Evolutionary conservation across 2,113 vertebrate genomes (phyloP), one percentile per base, ranked within the genome.

Genomic region (Hystrix brachyura): DNA sequence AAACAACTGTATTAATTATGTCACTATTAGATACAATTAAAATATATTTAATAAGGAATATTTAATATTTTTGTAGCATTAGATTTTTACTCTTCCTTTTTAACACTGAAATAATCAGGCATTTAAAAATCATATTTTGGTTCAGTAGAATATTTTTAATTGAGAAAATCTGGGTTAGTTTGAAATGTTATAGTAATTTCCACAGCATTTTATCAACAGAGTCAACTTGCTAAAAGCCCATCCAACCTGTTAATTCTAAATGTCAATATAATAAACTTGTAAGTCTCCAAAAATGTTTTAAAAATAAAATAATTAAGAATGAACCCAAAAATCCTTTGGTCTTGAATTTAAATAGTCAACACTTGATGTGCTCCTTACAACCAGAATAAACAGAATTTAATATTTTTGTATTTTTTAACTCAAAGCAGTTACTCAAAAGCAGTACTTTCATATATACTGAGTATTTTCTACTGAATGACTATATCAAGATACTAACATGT

Each of bases 341-440:
- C 76, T 96, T 94, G 86, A 93, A 95, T 29, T 97, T 87, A 94
- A 97, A 96, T 88, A 89, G 95, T 97, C 71, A 98, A 97, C 59
- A 97, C 53, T 83, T 96, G 71, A 96, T 97, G 81, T 91, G 51
- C 95, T 97, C 98, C 84, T 91, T 94, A 89, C 34, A 94, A 97
- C 51, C 46, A 71, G n/a, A 97, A 55, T 69, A 98, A 97, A 72
- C 67, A 97, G 95, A 96, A 97, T 80, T 98, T 72, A 97, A 98
- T 94, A 95, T 94, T 97, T 98, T 98, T 91, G 93, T n/a, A 87
- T 94, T n/a, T 92, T 96, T 94, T 78, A 67, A 71, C 64, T 97
- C 94, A 97, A 94, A 96, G 60, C 51, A 93, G 27, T 82, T 98
- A 69, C 32, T 69, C 32, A 69, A n/a, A n/a, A 69, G 34, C 65